Conservation (phyloP, 2,797 vertebrate species). For the Sebastiscus tertius region DNA sequence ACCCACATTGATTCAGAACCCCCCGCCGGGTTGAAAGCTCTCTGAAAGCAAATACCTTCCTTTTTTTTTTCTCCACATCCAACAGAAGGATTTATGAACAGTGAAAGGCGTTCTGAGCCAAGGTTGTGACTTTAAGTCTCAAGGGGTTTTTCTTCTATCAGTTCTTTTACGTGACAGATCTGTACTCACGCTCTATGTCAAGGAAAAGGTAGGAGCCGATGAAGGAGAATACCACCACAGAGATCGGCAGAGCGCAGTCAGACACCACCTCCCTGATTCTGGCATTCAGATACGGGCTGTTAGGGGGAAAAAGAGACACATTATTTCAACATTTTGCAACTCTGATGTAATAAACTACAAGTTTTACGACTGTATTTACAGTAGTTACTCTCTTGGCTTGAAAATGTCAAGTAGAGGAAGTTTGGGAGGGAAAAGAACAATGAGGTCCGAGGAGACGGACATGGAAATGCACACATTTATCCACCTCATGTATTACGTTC, state of each 20-base stretch:
- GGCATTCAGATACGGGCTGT: slow-evolving; percentile 90
- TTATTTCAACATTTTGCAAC: slow-evolving; percentile 14
- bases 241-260: slow-evolving; percentile 93
- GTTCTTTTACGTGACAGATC: slow-evolving; percentile 18
- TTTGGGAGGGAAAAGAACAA: not conserved
- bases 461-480: slow-evolving; percentile 10
- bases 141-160: slow-evolving; percentile 29
- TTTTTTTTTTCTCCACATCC: not conserved
- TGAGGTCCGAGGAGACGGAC: not conserved
- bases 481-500: slow-evolving; percentile 7
- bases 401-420: not conserved
- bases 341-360: slow-evolving; percentile 27
- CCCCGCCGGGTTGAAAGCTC: slow-evolving; percentile 23
- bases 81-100: slow-evolving; percentile 17
- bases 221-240: slow-evolving; percentile 90
- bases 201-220: slow-evolving; percentile 91
- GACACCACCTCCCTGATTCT: slow-evolving; percentile 92
- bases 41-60: slow-evolving; percentile 21
- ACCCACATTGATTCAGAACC: not conserved
- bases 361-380: slow-evolving; percentile 11
- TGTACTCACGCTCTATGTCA: slow-evolving; percentile 90
- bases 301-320: slow-evolving; percentile 5
- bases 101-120: slow-evolving; percentile 6
- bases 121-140: slow-evolving; percentile 40
- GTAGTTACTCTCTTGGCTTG: not conserved